Base-by-base conservation (phyloP, 2,888 invertebrate species). In the Epistrophe eligans region DNA sequence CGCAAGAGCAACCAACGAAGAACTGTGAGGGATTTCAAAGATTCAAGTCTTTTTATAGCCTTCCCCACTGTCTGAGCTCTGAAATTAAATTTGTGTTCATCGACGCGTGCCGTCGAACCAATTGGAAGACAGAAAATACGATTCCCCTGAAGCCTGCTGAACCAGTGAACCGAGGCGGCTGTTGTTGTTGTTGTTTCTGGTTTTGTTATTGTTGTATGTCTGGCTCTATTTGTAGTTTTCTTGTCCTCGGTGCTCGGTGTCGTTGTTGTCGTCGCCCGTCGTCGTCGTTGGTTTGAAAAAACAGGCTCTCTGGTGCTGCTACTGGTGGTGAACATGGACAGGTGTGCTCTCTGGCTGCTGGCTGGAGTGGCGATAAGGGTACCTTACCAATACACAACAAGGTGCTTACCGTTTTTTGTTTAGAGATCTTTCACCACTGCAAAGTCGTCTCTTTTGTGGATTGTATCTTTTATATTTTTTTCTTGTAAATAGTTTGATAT, bases 1-100 rank as follows among this genome's bases (percentile, higher is more conserved):
- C 89, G 76, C 89, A 89, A 90, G 89, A 89, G 89, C 89, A 90
- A 89, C 89, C 90, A 90, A 90, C 90, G 90, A 90, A 90, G 90
- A 91, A 91, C 91, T 91, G 90, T 90, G 90, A 84, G 88, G 88
- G 88, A 84, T 84, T 73, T 71, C 60, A 77, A 79, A 88, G 88
- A 88, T 88, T 80, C 84, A 80, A 79, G 76, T 70, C 76, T 79
- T 90, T 91, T 90, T 91, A 91, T 90, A 91, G 89, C 79, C 79
- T 84, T 89, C 89, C 89, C 89, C 89, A 88, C 88, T 88, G 88
- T 72, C 43, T 58, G 38, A 32, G 76, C 82, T 77, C 19, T 57
- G 48, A 17, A 70, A 38, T 66, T 82, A 67, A 45, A 57, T 70
- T 28, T 74, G 77, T 76, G 87, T 76, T 81, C 74, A 70, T 79